Conservation (phyloP, 2,888 invertebrate species). For the Magallana nippona region DNA sequence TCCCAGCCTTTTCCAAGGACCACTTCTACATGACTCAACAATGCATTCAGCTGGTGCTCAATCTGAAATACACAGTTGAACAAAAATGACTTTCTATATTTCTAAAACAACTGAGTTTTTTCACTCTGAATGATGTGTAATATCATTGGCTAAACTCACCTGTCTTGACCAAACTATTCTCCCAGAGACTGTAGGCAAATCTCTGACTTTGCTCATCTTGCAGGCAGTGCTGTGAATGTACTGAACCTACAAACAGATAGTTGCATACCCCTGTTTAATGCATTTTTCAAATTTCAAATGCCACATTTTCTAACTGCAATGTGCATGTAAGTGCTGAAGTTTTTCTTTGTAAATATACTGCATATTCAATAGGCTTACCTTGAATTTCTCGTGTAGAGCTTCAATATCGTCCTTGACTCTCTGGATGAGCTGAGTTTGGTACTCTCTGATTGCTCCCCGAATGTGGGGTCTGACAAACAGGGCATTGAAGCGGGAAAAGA, state of each 20-base stretch:
- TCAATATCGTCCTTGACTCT: slow-evolving; percentile 99
- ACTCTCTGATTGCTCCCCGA: slow-evolving; percentile 98
- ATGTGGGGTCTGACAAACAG: slow-evolving; percentile 99
- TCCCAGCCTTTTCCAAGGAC: slow-evolving; percentile 99
- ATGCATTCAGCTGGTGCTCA: slow-evolving; percentile 97
- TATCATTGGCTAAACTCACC: slow-evolving; percentile 60
- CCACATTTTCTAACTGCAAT: background rate
- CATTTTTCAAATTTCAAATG: background rate
- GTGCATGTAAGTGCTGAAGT: background rate
- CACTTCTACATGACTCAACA: slow-evolving; percentile 97
- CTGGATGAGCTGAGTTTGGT: slow-evolving; percentile 99
- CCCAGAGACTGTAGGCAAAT: slow-evolving; percentile 97
- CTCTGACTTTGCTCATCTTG: slow-evolving; percentile 92
- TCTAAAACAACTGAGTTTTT: background rate
- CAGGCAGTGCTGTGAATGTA: slow-evolving; percentile 97
- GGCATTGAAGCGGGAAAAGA: slow-evolving; percentile 97
- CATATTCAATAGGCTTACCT: slow-evolving; percentile 83
- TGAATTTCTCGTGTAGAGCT: slow-evolving; percentile 97
- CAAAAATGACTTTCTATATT: too few relatives aligned
- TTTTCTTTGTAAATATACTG: too few relatives aligned
- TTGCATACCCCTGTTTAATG: background rate
- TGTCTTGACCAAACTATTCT: slow-evolving; percentile 98
- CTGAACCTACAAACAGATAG: slow-evolving; percentile 86
- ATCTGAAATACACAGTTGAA: slow-evolving; percentile 85
- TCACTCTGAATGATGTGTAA: background rate